A percentile compares a stretch with the other conserved stretches of the same genome.
Conservation (phyloP, 2,888 invertebrate species). For the Tipula helvola region DNA sequence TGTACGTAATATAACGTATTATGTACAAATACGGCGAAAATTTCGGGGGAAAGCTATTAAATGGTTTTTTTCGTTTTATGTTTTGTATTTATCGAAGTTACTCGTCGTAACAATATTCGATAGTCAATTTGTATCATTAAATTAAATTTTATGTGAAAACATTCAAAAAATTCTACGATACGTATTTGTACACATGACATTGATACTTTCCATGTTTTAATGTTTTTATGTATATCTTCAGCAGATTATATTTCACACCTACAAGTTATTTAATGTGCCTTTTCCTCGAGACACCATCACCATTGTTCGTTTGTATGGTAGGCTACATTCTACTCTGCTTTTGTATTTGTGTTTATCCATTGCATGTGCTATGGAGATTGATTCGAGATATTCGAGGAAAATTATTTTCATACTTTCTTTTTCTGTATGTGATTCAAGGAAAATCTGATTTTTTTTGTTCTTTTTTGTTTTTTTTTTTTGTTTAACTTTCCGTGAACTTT, state of each 20-base stretch:
- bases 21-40: background rate
- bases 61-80: background rate
- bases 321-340: too few species aligned
- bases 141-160: background rate
- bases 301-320: background rate
- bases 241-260: background rate
- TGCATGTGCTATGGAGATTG: background rate
- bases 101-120: background rate
- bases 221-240: background rate
- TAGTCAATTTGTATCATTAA: background rate
- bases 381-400: background rate
- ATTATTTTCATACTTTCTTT: background rate
- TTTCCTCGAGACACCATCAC: background rate
- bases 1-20: background rate
- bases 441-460: background rate
- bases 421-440: background rate
- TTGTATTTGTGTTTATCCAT: background rate
- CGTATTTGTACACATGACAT: background rate
- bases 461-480: background rate
- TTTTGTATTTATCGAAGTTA: background rate
- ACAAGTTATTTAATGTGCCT: background rate
- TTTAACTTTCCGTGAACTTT: background rate
- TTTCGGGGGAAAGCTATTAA: background rate
- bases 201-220: background rate
- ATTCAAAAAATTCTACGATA: background rate